A percentile compares a stretch with the other conserved stretches of the same genome.
These are phyloP conservation scores for Laterallus jamaicensis DNA, from an alignment of 2,113 vertebrate species.

Conservation along the genomic window DNA sequence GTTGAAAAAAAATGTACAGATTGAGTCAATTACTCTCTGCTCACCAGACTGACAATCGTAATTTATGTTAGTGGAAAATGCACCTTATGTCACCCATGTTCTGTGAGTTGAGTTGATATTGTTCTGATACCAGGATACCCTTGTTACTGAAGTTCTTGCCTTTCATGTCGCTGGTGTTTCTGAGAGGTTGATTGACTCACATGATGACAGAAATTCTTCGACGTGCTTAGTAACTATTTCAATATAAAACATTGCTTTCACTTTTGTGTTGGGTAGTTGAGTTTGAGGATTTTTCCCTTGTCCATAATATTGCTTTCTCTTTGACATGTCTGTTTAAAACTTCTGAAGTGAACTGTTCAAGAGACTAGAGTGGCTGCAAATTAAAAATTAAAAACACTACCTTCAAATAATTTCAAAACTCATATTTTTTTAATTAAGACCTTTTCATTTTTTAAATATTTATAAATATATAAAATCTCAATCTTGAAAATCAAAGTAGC, in stretches of 20 bases:
- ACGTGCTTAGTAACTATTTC: background rate
- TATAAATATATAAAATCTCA: background rate
- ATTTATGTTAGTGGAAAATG: background rate
- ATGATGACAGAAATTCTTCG: background rate
- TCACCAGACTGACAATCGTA: background rate
- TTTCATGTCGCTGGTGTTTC: background rate
- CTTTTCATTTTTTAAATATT: background rate
- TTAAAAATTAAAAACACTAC: background rate
- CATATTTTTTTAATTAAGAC: background rate
- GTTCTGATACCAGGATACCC: background rate
- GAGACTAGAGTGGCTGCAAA: background rate
- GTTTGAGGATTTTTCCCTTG: background rate
- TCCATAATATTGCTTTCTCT: background rate
- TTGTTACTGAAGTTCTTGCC: background rate
- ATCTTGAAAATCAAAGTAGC: background rate
- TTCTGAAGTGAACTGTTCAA: background rate
- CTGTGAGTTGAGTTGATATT: background rate
- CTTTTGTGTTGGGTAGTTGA: background rate
- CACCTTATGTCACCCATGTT: background rate
- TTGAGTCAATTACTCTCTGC: background rate
- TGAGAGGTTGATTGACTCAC: background rate
- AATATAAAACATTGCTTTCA: background rate
- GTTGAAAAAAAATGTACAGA: background rate
- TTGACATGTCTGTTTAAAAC: background rate
- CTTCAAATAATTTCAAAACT: background rate